A percentile compares a stretch with the other conserved stretches of the same genome.
These are phyloP conservation scores for Ciconia nigra DNA, from an alignment of 2,797 vertebrate genomes.

Conservation along the genomic window DNA sequence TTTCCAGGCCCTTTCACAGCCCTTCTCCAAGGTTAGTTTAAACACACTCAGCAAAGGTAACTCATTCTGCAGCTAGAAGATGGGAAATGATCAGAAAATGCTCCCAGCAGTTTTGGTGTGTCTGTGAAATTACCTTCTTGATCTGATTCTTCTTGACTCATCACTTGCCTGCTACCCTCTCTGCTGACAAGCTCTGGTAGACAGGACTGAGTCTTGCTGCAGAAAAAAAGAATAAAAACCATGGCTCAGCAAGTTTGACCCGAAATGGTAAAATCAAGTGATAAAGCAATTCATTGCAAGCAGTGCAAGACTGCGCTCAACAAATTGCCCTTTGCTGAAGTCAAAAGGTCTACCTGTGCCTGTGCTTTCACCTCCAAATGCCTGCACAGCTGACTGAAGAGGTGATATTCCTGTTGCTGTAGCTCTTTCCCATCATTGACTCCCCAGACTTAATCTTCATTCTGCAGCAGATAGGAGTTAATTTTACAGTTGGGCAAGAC, in stretches of 20 bases:
- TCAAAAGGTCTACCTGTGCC: background rate
- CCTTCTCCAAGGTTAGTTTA: background rate
- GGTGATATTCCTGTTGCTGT: accelerated
- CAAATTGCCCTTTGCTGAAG: background rate
- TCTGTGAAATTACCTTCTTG: background rate
- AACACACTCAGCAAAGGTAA: background rate
- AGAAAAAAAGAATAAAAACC: background rate
- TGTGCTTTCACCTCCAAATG: background rate
- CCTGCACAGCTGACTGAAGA: background rate
- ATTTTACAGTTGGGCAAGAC: background rate
- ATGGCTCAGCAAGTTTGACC: background rate
- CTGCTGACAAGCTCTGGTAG: background rate
- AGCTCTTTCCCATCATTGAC: background rate
- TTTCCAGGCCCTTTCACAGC: background rate
- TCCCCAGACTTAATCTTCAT: background rate
- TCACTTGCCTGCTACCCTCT: background rate
- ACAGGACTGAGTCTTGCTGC: background rate
- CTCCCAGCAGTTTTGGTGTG: background rate
- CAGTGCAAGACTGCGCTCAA: background rate
- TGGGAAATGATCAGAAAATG: background rate
- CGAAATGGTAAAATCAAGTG: background rate
- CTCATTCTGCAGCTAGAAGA: background rate
- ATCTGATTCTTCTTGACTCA: constrained; percentile 28
- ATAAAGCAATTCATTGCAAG: background rate
- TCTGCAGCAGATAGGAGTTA: background rate